Evolutionary conservation across 2,888 invertebrate species (phyloP).

Genomic region (Troides aeacus): DNA sequence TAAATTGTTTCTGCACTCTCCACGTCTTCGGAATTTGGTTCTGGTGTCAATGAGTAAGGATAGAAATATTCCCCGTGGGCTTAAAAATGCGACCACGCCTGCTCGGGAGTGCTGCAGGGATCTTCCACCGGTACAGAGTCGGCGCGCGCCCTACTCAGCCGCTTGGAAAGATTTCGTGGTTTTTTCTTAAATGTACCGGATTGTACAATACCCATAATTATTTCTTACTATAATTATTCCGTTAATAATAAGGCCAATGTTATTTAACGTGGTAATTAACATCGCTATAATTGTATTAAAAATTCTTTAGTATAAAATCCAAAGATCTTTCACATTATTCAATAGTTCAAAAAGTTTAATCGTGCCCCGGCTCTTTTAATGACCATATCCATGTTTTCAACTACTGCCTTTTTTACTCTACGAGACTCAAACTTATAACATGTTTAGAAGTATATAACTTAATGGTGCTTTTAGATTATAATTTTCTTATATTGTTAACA

Average conservation of each 20-base stretch:
- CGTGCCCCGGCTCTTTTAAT: too few species aligned
- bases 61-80: conserved; percentile 49
- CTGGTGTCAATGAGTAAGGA: conserved; percentile 67
- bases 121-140: conserved; percentile 36
- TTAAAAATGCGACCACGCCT: conserved; percentile 38
- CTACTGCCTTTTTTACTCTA: too few species aligned
- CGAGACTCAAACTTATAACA: too few species aligned
- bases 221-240: background rate
- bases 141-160: background rate
- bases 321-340: background rate
- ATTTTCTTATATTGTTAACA: too few species aligned
- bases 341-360: too few species aligned
- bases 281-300: background rate
- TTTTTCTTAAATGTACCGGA: conserved; percentile 8
- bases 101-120: conserved; percentile 31
- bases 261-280: background rate
- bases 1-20: conserved; percentile 57
- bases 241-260: background rate
- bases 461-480: too few species aligned
- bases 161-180: background rate
- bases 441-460: too few species aligned
- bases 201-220: conserved; percentile 33
- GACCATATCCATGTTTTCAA: too few species aligned
- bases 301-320: background rate
- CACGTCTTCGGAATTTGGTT: conserved; percentile 56